These are phyloP conservation scores for Orchestes rusci DNA, from an alignment of 2,888 invertebrate species.

Conservation along the genomic window DNA sequence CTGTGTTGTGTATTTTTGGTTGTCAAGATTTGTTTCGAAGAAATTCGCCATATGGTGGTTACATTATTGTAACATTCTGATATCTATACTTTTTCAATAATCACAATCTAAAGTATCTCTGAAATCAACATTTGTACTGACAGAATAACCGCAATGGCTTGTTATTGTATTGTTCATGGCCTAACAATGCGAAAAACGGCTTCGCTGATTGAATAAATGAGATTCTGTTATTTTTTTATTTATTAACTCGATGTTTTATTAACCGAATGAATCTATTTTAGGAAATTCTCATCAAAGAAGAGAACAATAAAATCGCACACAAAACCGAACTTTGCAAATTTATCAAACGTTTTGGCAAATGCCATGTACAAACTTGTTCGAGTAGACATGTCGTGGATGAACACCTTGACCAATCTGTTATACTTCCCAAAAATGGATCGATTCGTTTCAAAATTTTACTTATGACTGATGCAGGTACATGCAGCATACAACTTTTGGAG, in stretches of 20 bases:
- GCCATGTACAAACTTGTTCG: conserved; percentile 51
- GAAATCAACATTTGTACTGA: too few species aligned
- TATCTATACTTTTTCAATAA: too few species aligned
- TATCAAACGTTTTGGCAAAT: conserved; percentile 59
- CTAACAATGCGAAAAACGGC: too few species aligned
- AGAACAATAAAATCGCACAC: conserved; percentile 43
- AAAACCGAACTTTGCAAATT: conserved; percentile 52
- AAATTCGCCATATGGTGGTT: too few species aligned
- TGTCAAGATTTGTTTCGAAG: too few species aligned
- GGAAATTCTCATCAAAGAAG: conserved; percentile 37
- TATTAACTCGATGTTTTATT: not conserved
- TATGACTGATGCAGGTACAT: conserved; percentile 55
- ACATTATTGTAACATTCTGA: too few species aligned
- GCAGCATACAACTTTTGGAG: conserved; percentile 40
- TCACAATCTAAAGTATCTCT: too few species aligned
- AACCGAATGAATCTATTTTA: not conserved
- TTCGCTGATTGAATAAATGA: too few species aligned
- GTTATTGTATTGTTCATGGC: too few species aligned
- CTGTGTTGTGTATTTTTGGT: too few species aligned
- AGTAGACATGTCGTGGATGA: conserved; percentile 57
- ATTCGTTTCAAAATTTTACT: conserved; percentile 53
- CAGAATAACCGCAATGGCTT: too few species aligned
- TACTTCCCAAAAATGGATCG: conserved; percentile 49
- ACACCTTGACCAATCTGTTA: conserved; percentile 47
- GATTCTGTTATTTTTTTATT: conserved; percentile 21